phyloP scores from a whole-genome alignment of 2,113 vertebrate species.

The Grammomys dolichurus region DNA sequence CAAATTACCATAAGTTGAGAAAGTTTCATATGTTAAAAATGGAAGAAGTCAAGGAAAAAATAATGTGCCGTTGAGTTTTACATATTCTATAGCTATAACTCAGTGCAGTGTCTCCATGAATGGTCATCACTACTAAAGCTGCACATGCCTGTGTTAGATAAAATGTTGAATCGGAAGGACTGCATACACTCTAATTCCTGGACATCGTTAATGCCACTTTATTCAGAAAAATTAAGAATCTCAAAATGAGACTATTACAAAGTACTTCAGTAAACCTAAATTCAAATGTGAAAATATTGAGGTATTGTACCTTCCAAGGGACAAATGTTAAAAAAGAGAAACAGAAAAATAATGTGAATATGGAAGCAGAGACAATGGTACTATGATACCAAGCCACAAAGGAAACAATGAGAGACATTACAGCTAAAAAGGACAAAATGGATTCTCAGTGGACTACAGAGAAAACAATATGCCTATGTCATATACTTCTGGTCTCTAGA shows the following conservation, averaged over 20 bases:
- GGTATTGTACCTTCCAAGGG: neutral
- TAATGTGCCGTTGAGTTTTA: neutral
- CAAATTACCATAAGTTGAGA: neutral
- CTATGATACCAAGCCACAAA: neutral
- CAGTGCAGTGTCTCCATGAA: neutral
- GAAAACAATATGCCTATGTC: fast-evolving
- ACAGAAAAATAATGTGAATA: neutral
- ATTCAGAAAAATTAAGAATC: neutral
- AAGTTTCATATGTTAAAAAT: neutral
- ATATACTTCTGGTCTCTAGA: neutral
- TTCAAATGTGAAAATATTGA: neutral
- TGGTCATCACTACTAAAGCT: neutral
- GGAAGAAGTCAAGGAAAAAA: neutral
- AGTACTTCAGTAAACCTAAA: neutral
- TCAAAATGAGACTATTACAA: neutral
- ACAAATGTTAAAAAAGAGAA: neutral
- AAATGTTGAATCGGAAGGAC: neutral
- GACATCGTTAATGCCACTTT: neutral
- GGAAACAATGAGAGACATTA: no score
- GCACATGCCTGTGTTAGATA: neutral
- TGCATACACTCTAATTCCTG: neutral
- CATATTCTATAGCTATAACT: fast-evolving
- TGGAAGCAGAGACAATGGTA: neutral
- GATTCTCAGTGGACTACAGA: neutral
- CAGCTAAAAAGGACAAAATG: neutral